phyloP scores from a whole-genome alignment of 2,888 invertebrate species.

The Elysia crispata region DNA sequence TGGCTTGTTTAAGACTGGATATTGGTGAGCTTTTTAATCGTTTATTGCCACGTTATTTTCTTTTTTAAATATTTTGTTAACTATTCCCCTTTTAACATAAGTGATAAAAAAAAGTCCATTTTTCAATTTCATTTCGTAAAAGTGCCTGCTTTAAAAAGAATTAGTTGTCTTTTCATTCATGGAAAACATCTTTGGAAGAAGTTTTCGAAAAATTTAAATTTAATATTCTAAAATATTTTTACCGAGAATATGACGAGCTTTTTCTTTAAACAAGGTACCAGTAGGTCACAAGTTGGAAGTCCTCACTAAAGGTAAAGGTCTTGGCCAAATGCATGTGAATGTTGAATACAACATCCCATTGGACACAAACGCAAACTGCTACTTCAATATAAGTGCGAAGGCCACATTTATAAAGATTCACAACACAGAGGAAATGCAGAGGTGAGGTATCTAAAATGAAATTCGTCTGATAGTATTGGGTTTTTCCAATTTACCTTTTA shows the following conservation, averaged over 20 bases:
- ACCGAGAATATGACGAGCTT: not conserved
- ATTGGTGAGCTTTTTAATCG: too few species aligned
- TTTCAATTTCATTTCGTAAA: too few species aligned
- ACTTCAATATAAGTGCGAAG: slow-evolving; percentile 44
- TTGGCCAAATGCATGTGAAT: slow-evolving; percentile 53
- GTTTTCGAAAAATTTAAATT: too few species aligned
- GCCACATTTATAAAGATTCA: not conserved
- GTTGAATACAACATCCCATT: slow-evolving; percentile 53
- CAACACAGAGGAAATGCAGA: not conserved
- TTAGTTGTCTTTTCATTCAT: too few species aligned
- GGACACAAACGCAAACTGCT: slow-evolving; percentile 49
- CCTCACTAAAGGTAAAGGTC: slow-evolving; percentile 49
- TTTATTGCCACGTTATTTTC: too few species aligned
- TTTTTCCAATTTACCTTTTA: not conserved
- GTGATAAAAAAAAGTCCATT: too few species aligned
- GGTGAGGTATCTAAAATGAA: not conserved
- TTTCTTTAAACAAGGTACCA: slow-evolving; percentile 44
- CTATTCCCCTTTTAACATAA: too few species aligned
- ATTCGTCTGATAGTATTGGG: not conserved
- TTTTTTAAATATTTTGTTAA: too few species aligned
- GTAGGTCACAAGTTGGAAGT: slow-evolving; percentile 49
- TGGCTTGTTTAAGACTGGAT: too few species aligned
- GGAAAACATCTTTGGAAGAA: too few species aligned
- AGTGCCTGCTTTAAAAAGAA: too few species aligned
- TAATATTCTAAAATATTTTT: too few species aligned